Percentiles rank a stretch among this genome's conserved stretches.
These are phyloP conservation scores for Ficedula albicollis DNA, from an alignment of 2,797 vertebrate species.

Conservation along the genomic window DNA sequence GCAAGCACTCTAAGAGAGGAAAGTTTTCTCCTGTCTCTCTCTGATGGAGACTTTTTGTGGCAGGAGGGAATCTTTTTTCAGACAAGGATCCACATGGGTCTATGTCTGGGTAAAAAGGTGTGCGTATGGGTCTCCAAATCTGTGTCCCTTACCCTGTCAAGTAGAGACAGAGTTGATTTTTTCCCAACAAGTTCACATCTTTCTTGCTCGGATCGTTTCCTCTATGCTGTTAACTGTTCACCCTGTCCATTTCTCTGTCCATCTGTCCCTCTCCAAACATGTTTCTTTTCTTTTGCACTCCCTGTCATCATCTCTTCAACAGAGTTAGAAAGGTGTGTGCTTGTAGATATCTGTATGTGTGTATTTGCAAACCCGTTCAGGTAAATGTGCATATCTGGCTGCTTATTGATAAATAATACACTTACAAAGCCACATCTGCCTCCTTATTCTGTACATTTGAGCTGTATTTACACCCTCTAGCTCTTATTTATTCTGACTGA, in stretches of 20 bases:
- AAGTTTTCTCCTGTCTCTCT: background rate
- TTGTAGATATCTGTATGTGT: background rate
- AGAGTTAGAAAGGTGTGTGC: background rate
- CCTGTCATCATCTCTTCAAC: background rate
- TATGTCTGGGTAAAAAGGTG: background rate
- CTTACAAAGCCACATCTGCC: background rate
- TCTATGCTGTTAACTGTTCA: fast-evolving
- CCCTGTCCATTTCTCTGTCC: background rate
- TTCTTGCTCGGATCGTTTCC: background rate
- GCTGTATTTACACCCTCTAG: background rate
- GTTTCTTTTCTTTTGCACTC: background rate
- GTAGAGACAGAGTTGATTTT: background rate
- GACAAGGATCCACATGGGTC: background rate
- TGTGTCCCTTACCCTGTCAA: background rate
- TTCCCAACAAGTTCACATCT: background rate
- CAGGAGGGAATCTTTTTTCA: background rate
- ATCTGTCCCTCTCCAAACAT: background rate
- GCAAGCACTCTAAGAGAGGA: background rate
- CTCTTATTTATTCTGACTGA: background rate
- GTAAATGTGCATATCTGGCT: background rate
- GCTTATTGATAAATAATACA: background rate
- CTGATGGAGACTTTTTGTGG: background rate
- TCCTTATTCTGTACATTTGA: background rate
- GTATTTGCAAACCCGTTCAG: background rate
- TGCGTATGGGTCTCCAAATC: fast-evolving